These are phyloP conservation scores for Egretta garzetta DNA, from an alignment of 2,113 vertebrate species.

Conservation along the genomic window DNA sequence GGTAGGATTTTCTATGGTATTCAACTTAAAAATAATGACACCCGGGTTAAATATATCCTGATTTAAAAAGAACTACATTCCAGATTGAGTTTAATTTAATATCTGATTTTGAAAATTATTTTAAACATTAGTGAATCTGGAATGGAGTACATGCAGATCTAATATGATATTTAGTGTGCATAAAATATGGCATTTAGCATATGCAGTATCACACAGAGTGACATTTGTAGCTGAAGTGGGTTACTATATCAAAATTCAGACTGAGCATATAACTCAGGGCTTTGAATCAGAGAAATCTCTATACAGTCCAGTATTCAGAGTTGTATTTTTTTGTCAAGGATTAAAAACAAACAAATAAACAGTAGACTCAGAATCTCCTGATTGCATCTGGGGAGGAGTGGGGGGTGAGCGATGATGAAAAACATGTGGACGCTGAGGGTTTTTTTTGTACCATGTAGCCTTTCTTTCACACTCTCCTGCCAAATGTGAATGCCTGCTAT, in stretches of 20 bases:
- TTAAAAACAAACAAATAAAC: not conserved
- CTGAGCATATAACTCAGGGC: rapidly evolving
- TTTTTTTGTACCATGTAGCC: not conserved
- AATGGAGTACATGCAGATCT: not conserved
- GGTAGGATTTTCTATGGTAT: not conserved
- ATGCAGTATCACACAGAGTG: not conserved
- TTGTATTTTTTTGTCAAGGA: not conserved
- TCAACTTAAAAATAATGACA: not conserved
- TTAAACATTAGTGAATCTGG: not conserved
- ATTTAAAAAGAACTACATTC: not conserved
- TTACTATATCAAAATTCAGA: not conserved
- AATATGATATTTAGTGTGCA: not conserved
- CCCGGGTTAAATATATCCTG: not conserved
- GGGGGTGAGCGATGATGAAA: too few species aligned
- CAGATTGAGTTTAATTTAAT: not conserved
- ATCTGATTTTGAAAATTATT: not conserved
- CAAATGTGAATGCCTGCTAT: not conserved
- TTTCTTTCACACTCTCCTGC: not conserved
- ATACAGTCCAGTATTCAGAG: not conserved
- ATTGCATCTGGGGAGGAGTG: not conserved
- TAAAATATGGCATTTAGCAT: not conserved
- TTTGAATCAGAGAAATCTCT: not conserved
- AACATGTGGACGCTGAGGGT: not conserved
- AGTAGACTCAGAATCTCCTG: not conserved
- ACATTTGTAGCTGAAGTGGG: not conserved